Base-by-base conservation (phyloP, 2,797 vertebrate species). In the Peromyscus aztecus region DNA sequence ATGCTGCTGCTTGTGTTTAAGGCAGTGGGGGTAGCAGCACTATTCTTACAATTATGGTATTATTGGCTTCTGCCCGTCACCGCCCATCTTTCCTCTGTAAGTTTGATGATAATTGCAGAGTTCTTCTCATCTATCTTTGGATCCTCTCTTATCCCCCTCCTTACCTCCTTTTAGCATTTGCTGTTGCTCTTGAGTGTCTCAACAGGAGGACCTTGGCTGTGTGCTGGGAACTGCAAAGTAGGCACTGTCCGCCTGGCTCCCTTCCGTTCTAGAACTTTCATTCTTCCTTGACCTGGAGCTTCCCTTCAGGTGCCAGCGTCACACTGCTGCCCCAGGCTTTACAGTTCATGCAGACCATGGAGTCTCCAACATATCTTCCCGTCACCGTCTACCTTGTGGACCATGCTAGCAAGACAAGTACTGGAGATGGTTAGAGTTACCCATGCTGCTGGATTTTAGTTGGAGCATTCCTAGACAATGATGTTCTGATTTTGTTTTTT, bases 1-100 rank as follows among this genome's bases (percentile, higher is more conserved):
- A 86, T 86, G n/a, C 63, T 96, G 63, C 87, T 94, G 17, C 67
- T 93, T 88, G 78, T 49, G 91, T 88, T 82, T 19, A 65, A 91
- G 77, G 34, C 55, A 31, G 46, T 4, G 31, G 59, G 27, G 52
- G 6, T 10, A 69, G 13, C 2, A 73, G 63, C 27, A 27, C 23
- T 85, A 31, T 75, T 63, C 91, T 86, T 92, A 83, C 3, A 57
- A 46, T 75, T 89, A 40, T 88, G 77, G 57, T 34, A 57, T 55
- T 88, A 67, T 9, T 95, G 61, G 31, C 57, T 27, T 94, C n/a
- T 83, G 2, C 89, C 37, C 52, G 40, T 14, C 90, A 83, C n/a
- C 52, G n/a, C 34, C 86, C 55, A 0, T 84, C 16, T 80, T 87
- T 83, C 69, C 83, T 93, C 71, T 94, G 59, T 31, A 86, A 76